Evolutionary conservation across 2,888 invertebrate species (phyloP).

Genomic region (Epirrhoe alternata): DNA sequence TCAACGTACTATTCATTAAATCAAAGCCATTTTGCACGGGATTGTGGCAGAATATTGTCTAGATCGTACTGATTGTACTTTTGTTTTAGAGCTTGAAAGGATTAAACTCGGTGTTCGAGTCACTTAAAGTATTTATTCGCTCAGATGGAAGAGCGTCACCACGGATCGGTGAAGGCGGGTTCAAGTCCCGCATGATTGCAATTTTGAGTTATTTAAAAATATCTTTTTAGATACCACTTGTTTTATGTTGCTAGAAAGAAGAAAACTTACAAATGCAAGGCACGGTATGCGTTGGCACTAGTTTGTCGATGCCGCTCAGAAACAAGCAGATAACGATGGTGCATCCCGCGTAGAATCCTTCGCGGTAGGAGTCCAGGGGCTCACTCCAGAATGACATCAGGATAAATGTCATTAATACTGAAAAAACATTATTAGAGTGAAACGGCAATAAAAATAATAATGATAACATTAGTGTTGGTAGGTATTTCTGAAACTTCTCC

Average conservation of each 20-base stretch:
- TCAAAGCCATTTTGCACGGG: constrained; percentile 5
- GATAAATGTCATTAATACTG: constrained; percentile 68
- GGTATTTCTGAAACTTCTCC: too few species aligned
- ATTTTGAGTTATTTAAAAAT: too few species aligned
- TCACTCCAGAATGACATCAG: constrained; percentile 76
- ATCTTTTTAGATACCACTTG: not conserved
- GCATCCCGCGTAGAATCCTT: constrained; percentile 69
- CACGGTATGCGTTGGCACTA: constrained; percentile 68
- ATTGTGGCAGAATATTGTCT: not conserved
- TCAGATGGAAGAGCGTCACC: too few species aligned
- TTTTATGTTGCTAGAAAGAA: not conserved
- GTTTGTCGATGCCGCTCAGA: constrained; percentile 66
- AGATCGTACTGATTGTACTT: not conserved
- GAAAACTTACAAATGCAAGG: constrained; percentile 71
- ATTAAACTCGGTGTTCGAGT: too few species aligned
- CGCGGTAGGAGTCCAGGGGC: constrained; percentile 60
- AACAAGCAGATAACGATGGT: constrained; percentile 65
- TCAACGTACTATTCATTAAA: constrained; percentile 14
- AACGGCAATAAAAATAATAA: too few species aligned
- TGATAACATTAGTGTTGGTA: too few species aligned
- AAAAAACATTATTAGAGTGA: constrained; percentile 40
- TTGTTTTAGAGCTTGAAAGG: not conserved
- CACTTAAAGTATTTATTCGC: too few species aligned
- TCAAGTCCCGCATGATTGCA: too few species aligned
- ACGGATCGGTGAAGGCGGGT: too few species aligned